A percentile compares a stretch with the other conserved stretches of the same genome.
These are phyloP conservation scores for Tachystola acroxantha DNA, from an alignment of 2,888 invertebrate genomes.

Conservation along the genomic window DNA sequence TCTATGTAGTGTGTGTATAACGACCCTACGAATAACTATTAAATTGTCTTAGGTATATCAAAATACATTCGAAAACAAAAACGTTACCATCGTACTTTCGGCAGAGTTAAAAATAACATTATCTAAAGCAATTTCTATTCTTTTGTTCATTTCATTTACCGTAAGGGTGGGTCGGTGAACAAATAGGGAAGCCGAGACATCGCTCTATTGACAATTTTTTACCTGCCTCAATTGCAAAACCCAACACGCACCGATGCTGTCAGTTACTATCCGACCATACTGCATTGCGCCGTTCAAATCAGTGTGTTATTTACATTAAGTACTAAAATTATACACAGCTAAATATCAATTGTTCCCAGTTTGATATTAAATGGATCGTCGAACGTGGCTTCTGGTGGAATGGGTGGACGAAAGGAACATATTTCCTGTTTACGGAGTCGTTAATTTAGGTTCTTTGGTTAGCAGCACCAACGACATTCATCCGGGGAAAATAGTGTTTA, in stretches of 20 bases:
- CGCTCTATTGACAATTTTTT: slow-evolving; percentile 18
- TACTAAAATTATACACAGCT: no score
- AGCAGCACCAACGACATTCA: slow-evolving; percentile 31
- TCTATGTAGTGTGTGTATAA: no score
- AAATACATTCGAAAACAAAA: no score
- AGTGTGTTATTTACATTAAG: no score
- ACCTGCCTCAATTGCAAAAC: slow-evolving; percentile 21
- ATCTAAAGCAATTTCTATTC: no score
- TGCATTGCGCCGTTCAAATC: neutral
- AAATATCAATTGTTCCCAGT: no score
- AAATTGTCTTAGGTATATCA: no score
- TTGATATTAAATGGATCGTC: slow-evolving; percentile 29
- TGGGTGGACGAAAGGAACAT: slow-evolving; percentile 43
- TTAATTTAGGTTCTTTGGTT: slow-evolving; percentile 30
- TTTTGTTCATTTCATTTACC: no score
- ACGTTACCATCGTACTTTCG: no score
- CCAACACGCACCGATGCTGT: neutral
- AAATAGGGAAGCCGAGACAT: neutral
- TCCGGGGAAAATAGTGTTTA: slow-evolving; percentile 35
- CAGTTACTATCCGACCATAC: neutral
- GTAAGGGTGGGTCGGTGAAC: neutral
- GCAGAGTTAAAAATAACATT: no score
- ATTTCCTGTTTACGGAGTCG: slow-evolving; percentile 42
- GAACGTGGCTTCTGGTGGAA: slow-evolving; percentile 51
- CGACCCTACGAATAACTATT: no score